Evolutionary conservation across 2,113 vertebrate species (phyloP).

Genomic region (Tenrec ecaudatus): DNA sequence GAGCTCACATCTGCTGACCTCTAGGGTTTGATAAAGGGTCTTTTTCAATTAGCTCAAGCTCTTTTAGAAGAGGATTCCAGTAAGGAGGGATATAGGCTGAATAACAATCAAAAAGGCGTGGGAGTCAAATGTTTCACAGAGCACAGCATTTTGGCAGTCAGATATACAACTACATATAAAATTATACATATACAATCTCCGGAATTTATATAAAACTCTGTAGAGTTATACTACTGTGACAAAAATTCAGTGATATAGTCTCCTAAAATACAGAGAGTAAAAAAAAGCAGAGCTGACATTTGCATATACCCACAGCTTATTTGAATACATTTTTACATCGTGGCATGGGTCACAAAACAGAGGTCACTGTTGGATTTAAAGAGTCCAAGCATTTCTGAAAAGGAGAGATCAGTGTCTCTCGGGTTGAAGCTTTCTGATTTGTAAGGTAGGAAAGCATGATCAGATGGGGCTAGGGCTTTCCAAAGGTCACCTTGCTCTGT

Average conservation of each 20-base stretch:
- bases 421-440: conserved; percentile 27
- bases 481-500: not conserved
- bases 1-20: conserved; percentile 59
- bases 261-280: too few relatives aligned
- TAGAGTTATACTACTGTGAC: not conserved
- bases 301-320: not conserved
- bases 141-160: not conserved
- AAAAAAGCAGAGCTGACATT: too few relatives aligned
- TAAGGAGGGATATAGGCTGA: conserved; percentile 48
- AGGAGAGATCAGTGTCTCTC: not conserved
- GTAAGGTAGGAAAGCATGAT: not conserved
- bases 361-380: not conserved
- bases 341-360: not conserved
- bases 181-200: not conserved
- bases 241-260: not conserved
- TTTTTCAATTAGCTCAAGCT: conserved; percentile 69
- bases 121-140: not conserved
- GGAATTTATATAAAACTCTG: not conserved
- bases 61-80: conserved; percentile 62
- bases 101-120: conserved; percentile 5
- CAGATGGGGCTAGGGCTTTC: not conserved
- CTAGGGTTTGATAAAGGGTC: conserved; percentile 72
- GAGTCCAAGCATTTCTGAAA: not conserved
- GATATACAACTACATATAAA: not conserved
- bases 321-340: conserved; percentile 19